Percentiles rank a stretch among this genome's conserved stretches.
These are phyloP conservation scores for Caenorhabditis latens DNA, from an alignment of 1,140 invertebrate species.

Conservation along the genomic window DNA sequence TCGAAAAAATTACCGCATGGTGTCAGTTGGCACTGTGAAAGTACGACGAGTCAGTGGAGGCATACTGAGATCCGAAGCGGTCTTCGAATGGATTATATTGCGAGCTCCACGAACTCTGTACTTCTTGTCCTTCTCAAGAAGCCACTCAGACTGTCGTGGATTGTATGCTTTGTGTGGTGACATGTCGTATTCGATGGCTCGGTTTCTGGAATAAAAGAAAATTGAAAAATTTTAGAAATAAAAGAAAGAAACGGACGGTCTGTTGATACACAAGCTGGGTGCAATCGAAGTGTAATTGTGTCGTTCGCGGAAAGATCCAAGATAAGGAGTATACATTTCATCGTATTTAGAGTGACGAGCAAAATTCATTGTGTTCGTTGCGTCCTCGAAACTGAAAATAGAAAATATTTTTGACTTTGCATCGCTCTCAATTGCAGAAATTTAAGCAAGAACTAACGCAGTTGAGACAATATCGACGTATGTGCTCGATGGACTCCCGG, in stretches of 20 bases:
- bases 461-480: constrained; percentile 55
- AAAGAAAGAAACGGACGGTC: constrained; percentile 10
- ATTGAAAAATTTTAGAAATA: not conserved
- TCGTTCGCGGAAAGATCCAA: constrained; percentile 61
- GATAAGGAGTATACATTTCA: constrained; percentile 61
- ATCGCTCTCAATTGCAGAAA: not conserved
- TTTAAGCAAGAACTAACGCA: no score
- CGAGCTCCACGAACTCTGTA: constrained; percentile 30
- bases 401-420: not conserved
- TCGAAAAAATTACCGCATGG: constrained; percentile 7
- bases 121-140: constrained; percentile 56
- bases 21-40: constrained; percentile 58
- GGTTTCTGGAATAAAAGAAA: constrained; percentile 58
- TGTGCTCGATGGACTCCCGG: constrained; percentile 54
- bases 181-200: constrained; percentile 22
- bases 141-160: constrained; percentile 60
- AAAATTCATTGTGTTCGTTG: constrained; percentile 55
- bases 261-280: constrained; percentile 58
- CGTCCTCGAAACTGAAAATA: constrained; percentile 60
- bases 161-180: constrained; percentile 60
- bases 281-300: constrained; percentile 63
- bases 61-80: not conserved
- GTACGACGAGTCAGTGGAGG: constrained; percentile 49
- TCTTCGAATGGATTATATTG: constrained; percentile 47
- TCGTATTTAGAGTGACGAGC: constrained; percentile 58